Percentiles rank a stretch among this genome's conserved stretches.
These are phyloP conservation scores for Drosophila gunungcola DNA, from an alignment of 1,140 invertebrate genomes.

Conservation along the genomic window DNA sequence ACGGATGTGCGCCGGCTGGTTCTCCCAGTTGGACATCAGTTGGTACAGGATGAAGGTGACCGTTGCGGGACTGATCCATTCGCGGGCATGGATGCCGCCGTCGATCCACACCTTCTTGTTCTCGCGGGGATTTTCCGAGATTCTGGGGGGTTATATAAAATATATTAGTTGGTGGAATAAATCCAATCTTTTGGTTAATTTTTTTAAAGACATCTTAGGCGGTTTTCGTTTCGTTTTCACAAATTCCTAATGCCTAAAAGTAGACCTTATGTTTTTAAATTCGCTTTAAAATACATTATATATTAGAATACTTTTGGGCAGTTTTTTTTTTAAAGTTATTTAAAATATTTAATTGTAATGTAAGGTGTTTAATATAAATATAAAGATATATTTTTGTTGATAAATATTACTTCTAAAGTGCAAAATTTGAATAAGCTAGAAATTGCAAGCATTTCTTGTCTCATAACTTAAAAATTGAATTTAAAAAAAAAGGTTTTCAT, in stretches of 20 bases:
- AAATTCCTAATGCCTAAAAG: neutral
- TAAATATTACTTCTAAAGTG: too few relatives aligned
- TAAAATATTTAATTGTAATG: too few relatives aligned
- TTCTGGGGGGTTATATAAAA: conserved; percentile 34
- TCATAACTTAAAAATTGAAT: too few relatives aligned
- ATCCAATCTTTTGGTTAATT: neutral
- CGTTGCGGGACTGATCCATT: conserved; percentile 93
- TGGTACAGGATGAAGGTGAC: conserved; percentile 89
- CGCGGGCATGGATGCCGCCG: conserved; percentile 89
- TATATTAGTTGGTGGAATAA: neutral
- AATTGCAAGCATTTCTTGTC: too few relatives aligned
- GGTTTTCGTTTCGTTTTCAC: too few relatives aligned
- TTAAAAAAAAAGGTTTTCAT: too few relatives aligned
- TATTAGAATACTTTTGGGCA: conserved; percentile 9
- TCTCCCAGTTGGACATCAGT: conserved; percentile 86
- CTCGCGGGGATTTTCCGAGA: conserved; percentile 76
- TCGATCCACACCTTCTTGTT: conserved; percentile 86
- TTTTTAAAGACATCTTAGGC: neutral
- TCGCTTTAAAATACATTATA: neutral
- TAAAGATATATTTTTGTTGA: too few relatives aligned
- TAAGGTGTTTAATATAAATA: too few relatives aligned
- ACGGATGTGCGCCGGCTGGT: conserved; percentile 85
- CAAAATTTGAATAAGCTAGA: too few relatives aligned
- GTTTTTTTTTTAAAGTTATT: neutral
- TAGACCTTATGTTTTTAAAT: neutral